Conservation (phyloP, 1,140 invertebrate genomes). For the Rhizoglyphus robini region DNA sequence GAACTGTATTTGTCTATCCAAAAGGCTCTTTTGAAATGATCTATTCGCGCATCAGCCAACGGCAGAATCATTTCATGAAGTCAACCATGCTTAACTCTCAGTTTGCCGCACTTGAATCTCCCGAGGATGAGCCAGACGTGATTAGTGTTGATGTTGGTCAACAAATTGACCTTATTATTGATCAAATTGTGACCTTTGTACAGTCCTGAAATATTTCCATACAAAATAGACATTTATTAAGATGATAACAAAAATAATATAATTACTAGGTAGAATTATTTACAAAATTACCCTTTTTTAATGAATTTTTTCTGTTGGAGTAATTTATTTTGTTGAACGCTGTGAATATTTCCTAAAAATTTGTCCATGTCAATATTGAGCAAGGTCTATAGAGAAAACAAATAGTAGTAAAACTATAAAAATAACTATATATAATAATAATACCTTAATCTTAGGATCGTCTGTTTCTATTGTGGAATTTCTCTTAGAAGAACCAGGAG, state of each 20-base stretch:
- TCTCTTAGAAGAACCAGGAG: not conserved
- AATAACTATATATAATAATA: not conserved
- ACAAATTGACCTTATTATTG: not conserved
- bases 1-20: not conserved
- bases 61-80: constrained; percentile 13
- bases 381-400: not conserved
- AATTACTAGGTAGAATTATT: too few relatives aligned
- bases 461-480: not conserved
- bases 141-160: not conserved
- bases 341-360: constrained; percentile 7
- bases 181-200: not conserved
- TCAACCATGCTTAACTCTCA: not conserved
- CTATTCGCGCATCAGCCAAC: not conserved
- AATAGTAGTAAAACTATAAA: not conserved
- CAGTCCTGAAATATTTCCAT: not conserved
- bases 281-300: not conserved
- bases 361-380: not conserved
- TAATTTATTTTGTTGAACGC: not conserved
- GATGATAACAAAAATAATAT: too few relatives aligned
- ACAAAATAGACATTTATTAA: too few relatives aligned
- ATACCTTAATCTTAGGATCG: not conserved
- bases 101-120: not conserved
- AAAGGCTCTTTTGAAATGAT: constrained; percentile 1
- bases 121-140: not conserved
- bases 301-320: not conserved